These are phyloP conservation scores for Ricordea florida DNA, from an alignment of 92 coral and sea anemone species.

Conservation along the genomic window DNA sequence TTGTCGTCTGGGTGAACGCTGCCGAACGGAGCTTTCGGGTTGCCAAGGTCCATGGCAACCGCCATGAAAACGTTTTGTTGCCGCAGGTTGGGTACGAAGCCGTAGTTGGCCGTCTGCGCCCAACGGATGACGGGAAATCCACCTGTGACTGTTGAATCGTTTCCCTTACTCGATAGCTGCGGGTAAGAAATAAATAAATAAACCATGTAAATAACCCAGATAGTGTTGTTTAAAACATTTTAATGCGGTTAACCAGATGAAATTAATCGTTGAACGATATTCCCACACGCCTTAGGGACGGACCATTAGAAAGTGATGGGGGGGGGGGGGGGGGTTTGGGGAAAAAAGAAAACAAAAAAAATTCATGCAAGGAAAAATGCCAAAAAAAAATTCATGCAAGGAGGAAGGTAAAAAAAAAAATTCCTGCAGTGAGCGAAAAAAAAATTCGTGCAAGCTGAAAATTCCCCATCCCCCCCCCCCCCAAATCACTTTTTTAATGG, in stretches of 20 bases:
- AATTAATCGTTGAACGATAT: too few relatives aligned
- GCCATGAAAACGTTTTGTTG: conserved; percentile 94
- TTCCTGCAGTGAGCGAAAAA: too few relatives aligned
- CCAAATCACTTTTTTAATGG: too few relatives aligned
- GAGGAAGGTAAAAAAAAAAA: too few relatives aligned
- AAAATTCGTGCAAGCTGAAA: too few relatives aligned
- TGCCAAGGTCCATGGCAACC: conserved; percentile 95
- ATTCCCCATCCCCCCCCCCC: too few relatives aligned
- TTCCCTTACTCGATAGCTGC: conserved; percentile 76
- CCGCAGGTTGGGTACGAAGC: conserved; percentile 87
- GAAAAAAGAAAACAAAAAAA: too few relatives aligned
- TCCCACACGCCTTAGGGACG: too few relatives aligned
- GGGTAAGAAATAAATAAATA: not conserved
- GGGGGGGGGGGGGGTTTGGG: too few relatives aligned
- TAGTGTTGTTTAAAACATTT: not conserved
- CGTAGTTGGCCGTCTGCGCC: conserved; percentile 97
- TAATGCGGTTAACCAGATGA: not conserved
- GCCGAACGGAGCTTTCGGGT: conserved; percentile 84
- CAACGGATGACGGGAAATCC: conserved; percentile 96
- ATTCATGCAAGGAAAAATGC: too few relatives aligned
- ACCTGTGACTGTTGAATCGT: conserved; percentile 26
- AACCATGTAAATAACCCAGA: not conserved
- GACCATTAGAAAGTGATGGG: too few relatives aligned
- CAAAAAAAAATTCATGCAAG: too few relatives aligned
- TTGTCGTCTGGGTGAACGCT: conserved; percentile 95